A percentile compares a stretch with the other conserved stretches of the same genome.
These are phyloP conservation scores for Sebastes oblongus DNA, from an alignment of 2,797 vertebrate genomes.

Conservation along the genomic window DNA sequence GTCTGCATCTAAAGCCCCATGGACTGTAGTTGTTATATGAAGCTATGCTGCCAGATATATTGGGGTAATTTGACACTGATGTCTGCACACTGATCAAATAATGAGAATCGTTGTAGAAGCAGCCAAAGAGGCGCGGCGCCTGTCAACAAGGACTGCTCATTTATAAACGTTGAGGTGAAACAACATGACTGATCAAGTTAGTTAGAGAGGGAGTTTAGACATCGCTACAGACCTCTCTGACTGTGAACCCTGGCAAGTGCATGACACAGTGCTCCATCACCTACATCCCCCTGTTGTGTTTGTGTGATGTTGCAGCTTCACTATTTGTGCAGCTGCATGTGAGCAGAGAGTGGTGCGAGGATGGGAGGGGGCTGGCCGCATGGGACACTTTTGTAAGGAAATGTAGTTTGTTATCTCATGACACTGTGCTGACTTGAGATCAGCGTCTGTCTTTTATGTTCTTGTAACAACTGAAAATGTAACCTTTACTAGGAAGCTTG, in stretches of 20 bases:
- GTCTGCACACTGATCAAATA: not conserved
- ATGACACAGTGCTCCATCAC: conserved; percentile 64
- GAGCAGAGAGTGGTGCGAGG: conserved; percentile 52
- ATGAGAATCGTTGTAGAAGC: not conserved
- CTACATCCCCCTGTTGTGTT: conserved; percentile 58
- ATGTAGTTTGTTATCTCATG: conserved; percentile 43
- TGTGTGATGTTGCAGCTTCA: conserved; percentile 58
- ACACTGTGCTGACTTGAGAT: conserved; percentile 24
- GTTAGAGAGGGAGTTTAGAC: not conserved
- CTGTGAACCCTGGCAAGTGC: conserved; percentile 47
- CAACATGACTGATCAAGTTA: not conserved
- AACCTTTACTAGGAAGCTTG: not conserved
- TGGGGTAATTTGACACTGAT: not conserved
- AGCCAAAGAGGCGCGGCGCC: not conserved
- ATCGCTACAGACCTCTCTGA: conserved; percentile 12
- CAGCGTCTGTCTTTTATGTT: conserved; percentile 12
- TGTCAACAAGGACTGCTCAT: not conserved
- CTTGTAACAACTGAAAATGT: not conserved
- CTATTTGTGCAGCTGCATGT: conserved; percentile 78
- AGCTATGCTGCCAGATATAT: not conserved
- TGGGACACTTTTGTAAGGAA: conserved; percentile 62
- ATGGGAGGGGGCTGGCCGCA: conserved; percentile 40
- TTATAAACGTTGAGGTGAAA: not conserved
- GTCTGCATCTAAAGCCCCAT: not conserved
- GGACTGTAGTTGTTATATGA: not conserved